phyloP scores from a whole-genome alignment of 2,113 vertebrate genomes.

The Eonycteris spelaea region DNA sequence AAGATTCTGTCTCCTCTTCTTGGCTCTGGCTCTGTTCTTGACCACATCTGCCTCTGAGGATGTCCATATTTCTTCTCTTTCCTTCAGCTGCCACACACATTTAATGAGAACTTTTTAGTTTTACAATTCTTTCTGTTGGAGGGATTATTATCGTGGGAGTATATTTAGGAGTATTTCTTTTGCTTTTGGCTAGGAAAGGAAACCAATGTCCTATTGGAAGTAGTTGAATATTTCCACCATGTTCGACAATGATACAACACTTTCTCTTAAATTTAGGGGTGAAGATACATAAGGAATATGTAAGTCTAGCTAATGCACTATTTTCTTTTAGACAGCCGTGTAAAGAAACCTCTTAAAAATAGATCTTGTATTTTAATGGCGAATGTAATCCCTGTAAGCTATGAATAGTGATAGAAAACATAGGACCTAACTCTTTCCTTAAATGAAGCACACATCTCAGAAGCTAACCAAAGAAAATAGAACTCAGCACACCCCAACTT shows the following conservation, averaged over 20 bases:
- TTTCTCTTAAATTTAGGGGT: not conserved
- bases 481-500: not conserved
- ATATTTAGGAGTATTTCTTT: not conserved
- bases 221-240: not conserved
- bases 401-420: constrained; percentile 18
- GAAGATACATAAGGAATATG: not conserved
- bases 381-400: not conserved
- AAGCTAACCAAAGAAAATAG: not conserved
- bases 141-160: not conserved
- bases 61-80: not conserved
- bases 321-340: not conserved
- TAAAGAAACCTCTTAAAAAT: constrained; percentile 16
- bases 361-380: constrained; percentile 13
- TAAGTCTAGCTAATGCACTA: not conserved
- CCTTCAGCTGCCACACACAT: not conserved
- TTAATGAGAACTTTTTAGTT: not conserved
- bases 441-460: constrained; percentile 12
- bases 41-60: not conserved
- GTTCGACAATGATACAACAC: not conserved
- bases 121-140: not conserved
- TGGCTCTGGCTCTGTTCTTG: not conserved
- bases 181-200: not conserved
- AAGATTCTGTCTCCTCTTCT: not conserved
- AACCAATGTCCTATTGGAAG: not conserved
- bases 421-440: not conserved